A percentile compares a stretch with the other conserved stretches of the same genome.
phyloP scores from a whole-genome alignment of 2,888 invertebrate species.

The Notodonta dromedarius region DNA sequence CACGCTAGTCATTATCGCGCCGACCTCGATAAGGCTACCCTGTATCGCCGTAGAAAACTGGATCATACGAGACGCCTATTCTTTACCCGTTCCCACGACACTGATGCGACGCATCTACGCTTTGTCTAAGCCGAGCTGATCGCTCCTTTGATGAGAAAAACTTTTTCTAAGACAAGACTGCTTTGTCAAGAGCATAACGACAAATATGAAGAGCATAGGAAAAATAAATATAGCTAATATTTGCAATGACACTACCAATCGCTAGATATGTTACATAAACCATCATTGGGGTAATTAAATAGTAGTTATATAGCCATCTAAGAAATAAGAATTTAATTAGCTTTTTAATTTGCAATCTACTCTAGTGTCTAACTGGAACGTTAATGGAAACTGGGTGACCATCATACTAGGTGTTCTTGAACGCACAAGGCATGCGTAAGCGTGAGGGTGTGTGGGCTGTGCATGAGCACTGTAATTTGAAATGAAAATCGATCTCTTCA shows the following conservation, averaged over 20 bases:
- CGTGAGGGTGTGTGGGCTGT: constrained; percentile 64
- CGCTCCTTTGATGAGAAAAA: constrained; percentile 67
- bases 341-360: constrained; percentile 20
- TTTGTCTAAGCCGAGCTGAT: constrained; percentile 71
- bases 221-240: constrained; percentile 3
- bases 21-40: constrained; percentile 74
- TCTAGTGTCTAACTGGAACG: constrained; percentile 37
- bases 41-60: constrained; percentile 75
- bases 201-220: too few species aligned
- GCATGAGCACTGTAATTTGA: constrained; percentile 69
- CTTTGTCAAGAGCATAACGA: too few species aligned
- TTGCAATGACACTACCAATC: constrained; percentile 17
- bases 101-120: constrained; percentile 58
- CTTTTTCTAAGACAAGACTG: constrained; percentile 59
- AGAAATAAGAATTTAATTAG: background rate
- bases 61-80: constrained; percentile 72
- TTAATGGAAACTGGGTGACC: constrained; percentile 57
- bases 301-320: background rate
- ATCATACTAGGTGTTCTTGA: constrained; percentile 54
- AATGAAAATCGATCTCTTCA: constrained; percentile 78
- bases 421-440: constrained; percentile 65
- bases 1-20: constrained; percentile 69
- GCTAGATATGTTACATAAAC: background rate
- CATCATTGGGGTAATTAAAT: background rate
- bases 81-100: constrained; percentile 77